Base-by-base conservation (phyloP, 2,113 vertebrate species). In the Otocyon megalotis region DNA sequence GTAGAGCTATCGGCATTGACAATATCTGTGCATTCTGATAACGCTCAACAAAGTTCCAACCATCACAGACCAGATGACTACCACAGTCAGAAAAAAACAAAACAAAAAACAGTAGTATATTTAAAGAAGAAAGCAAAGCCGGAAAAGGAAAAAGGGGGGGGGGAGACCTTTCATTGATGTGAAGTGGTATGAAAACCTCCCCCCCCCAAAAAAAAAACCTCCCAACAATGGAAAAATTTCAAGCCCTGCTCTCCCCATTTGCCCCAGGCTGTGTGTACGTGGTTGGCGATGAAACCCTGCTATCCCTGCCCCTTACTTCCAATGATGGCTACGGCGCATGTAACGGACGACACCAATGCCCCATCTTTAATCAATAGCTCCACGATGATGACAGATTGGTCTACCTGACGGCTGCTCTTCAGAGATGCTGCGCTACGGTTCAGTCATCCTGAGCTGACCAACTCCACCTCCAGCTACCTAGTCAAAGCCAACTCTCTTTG, bases 351-450 rank as follows among this genome's bases (percentile, higher is more conserved):
- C 30, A 92, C 94, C 82, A 96, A 1, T 95, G 92, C 20, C 72
- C 80, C 65, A 81, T 37, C 85, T 37, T 96, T 71, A 96, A 95
- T 97, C 93, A 95, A 92, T 79, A 95, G 37, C 37, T 90, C 43
- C 62, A 72, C 32, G 53, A 90, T 88, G 62, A 88, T 93, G 96
- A 97, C 54, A 82, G 80, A 93, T 67, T 50, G 35, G 35, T 60
- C 80, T 65, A 32, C 76, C 54, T 62, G 84, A 97, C 76, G 72
- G 83, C 88, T 95, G 74, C 60, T 93, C 88, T 77, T 87, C 92
- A 96, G 94, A 92, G 77, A 62, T 95, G 96, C 91, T 92, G 16
- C 26, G 74, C 30, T 37, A 54, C 58, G 13, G 32, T n/a, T 87
- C 43, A 76, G 69, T 96, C 93, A 67, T 71, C 90, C 32, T 32